Base-by-base conservation (phyloP, 2,888 invertebrate genomes). In the Tethea ocularis region DNA sequence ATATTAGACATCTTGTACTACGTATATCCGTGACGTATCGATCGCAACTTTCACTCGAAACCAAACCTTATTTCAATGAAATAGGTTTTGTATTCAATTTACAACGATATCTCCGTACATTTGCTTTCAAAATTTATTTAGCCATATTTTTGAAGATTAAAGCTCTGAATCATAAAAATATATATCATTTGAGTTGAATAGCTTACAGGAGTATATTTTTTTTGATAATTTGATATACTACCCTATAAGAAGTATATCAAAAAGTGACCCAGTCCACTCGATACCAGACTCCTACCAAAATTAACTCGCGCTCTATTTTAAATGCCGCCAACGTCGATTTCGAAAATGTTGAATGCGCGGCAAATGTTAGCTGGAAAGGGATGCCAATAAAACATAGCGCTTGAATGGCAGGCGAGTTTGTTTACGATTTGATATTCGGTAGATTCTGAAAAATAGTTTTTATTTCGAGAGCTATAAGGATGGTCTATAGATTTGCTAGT, bases 311-410 rank as follows among this genome's bases (percentile, higher is more conserved):
- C 89, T 87, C 76, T 83, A 88, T 87, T 92, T 92, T 84, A 85
- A 93, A 91, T 89, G 84, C 91, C 89, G 91, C 90, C 91, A 91
- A 91, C 91, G 89, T 91, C 86, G 80, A 80, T 81, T 89, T 87
- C 81, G 83, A 89, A 88, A 90, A 83, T 77, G 72, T 82, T 81
- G 89, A 89, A 93, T 90, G 90, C 92, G 92, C 92, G 92, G 90
- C 83, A 91, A 91, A 87, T 81, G 83, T 82, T 77, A 71, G 92
- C 78, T 85, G 75, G 92, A 93, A 89, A 92, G 92, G 88, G 92
- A 93, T 75, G 88, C 89, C 90, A 90, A 91, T 91, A 92, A 93
- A 92, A 93, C 91, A 91, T 84, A 82, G 83, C 84, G 80, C 82
- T 79, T 88, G 87, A 85, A 87, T 84, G 86, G 84, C 77, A 82